Conservation (phyloP, 2,113 vertebrate genomes). For the Falco punctatus region DNA sequence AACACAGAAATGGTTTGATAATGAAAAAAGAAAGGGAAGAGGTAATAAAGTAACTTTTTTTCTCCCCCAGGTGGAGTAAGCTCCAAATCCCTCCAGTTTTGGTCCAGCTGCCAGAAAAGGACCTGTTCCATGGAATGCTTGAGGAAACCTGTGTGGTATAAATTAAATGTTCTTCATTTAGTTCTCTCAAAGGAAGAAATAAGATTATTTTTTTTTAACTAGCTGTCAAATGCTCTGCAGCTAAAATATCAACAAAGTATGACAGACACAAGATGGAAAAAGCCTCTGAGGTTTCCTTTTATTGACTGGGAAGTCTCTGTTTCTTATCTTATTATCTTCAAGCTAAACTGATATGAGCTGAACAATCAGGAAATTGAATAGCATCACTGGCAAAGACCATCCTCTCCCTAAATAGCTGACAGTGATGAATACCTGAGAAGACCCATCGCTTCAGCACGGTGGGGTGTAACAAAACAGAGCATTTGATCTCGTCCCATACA, state of each 20-base stretch:
- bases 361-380: conserved; percentile 13
- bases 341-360: not conserved
- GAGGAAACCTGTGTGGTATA: conserved; percentile 3
- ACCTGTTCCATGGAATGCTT: not conserved
- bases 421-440: conserved; percentile 12
- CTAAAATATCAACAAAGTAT: conserved; percentile 54
- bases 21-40: not conserved
- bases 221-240: conserved; percentile 61
- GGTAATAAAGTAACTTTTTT: not conserved
- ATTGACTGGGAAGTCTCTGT: conserved; percentile 55
- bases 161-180: conserved; percentile 51
- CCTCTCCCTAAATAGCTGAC: not conserved
- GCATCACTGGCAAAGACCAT: not conserved
- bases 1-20: not conserved
- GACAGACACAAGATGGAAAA: conserved; percentile 64
- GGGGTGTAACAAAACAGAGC: not conserved
- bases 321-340: conserved; percentile 51
- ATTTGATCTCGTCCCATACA: not conserved
- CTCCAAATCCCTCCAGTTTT: not conserved
- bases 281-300: conserved; percentile 55
- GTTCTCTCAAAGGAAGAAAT: conserved; percentile 5
- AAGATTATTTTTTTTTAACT: conserved; percentile 13
- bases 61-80: not conserved
- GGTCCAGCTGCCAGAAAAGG: not conserved
- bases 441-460: not conserved